Conservation (phyloP, 2,888 invertebrate genomes). For the Athalia cordata region DNA sequence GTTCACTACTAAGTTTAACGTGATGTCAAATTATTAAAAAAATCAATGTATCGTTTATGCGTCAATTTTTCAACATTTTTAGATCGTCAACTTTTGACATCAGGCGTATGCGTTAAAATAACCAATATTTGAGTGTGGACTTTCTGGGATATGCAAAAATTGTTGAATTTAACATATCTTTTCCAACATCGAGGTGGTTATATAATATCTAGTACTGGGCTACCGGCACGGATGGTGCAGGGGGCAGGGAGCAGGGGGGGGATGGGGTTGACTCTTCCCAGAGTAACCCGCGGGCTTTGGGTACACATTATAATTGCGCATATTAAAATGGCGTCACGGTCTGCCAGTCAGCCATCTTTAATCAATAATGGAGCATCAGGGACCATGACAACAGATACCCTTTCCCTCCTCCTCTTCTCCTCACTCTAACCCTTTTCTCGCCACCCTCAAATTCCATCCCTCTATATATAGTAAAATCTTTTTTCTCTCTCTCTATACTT, state of each 20-base stretch:
- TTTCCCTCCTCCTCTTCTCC: slow-evolving; percentile 62
- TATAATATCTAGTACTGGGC: too few species aligned
- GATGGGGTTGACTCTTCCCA: slow-evolving; percentile 54
- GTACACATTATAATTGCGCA: slow-evolving; percentile 73
- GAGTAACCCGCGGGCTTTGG: slow-evolving; percentile 52
- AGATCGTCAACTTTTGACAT: too few species aligned
- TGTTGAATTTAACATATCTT: too few species aligned
- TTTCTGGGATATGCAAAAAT: too few species aligned
- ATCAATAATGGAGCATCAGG: slow-evolving; percentile 74
- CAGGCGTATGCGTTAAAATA: too few species aligned
- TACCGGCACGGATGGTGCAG: not conserved
- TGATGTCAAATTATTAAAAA: too few species aligned
- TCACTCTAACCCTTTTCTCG: slow-evolving; percentile 61
- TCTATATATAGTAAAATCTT: not conserved
- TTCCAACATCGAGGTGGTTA: too few species aligned
- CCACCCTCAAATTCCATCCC: not conserved
- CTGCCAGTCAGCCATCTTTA: slow-evolving; percentile 70
- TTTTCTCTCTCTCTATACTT: slow-evolving; percentile 51
- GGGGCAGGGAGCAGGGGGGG: slow-evolving; percentile 12
- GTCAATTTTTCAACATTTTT: too few species aligned
- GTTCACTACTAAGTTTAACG: too few species aligned
- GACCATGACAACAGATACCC: slow-evolving; percentile 74
- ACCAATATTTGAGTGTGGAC: too few species aligned
- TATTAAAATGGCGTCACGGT: slow-evolving; percentile 72
- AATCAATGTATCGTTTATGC: too few species aligned